Base-by-base conservation (phyloP, 2,888 invertebrate genomes). In the Eupithecia subumbrata region DNA sequence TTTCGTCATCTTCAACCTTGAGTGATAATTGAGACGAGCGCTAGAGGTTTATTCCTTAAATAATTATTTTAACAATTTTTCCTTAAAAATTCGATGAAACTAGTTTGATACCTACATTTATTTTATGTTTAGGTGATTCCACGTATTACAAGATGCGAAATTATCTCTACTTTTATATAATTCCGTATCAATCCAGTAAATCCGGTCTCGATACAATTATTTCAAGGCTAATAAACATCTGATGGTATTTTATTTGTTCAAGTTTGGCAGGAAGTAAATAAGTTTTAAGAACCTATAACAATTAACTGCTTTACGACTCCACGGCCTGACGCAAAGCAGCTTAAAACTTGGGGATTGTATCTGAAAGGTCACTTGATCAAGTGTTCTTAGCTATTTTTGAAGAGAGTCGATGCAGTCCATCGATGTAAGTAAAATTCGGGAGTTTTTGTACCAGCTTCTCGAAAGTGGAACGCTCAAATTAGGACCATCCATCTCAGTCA, bases 221-320 rank as follows among this genome's bases (percentile, higher is more conserved):
- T 40, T 12, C 67, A 45, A 68, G 68, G 43, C n/a, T 22, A 40
- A 22, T 22, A 40, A 22, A 40, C 67, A n/a, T 14, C 40, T 14
- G 18, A 40, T 1, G 40, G n/a, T 40, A 22, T 40, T 43, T 40
- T 67, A n/a, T 43, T 18, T 43, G 14, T 34, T 18, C 34, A 64
- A 64, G 64, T 67, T 40, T 67, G 40, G 22, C 14, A 68, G 68
- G 66, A 67, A 67, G 12, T 67, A 18, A 66, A 56, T 22, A 22
- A 22, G 37, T 67, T 67, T 67, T 40, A 5, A 66, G n/a, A 40
- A 37, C n/a, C 34, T 37, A 66, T n/a, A 66, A 66, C n/a, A 66
- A 64, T 64, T 56, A 22, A 56, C 22, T 25, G 60, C 22, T 25
- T 22, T 5, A 60, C 22, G 22, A 60, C 12, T n/a, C 14, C 5